phyloP scores from a whole-genome alignment of 2,888 invertebrate genomes.

The Pomacea canaliculata region DNA sequence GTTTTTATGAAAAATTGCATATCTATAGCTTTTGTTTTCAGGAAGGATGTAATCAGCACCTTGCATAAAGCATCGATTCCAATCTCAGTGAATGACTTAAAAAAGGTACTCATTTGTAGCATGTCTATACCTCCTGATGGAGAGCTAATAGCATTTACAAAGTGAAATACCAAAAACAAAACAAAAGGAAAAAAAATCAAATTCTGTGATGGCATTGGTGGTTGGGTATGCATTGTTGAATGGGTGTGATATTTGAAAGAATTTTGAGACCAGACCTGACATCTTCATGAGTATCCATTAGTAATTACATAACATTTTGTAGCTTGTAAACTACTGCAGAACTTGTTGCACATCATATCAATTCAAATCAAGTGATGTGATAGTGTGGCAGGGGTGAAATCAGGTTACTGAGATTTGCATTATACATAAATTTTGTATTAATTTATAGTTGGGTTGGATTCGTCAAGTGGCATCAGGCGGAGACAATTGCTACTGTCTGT shows the following conservation, averaged over 20 bases:
- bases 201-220: not conserved
- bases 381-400: too few relatives aligned
- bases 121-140: not conserved
- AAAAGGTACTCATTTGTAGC: conserved; percentile 43
- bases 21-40: conserved; percentile 31
- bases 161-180: not conserved
- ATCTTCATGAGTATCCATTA: too few relatives aligned
- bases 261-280: too few relatives aligned
- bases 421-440: too few relatives aligned
- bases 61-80: conserved; percentile 49
- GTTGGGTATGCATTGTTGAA: not conserved
- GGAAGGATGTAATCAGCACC: conserved; percentile 50
- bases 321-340: too few relatives aligned
- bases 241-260: too few relatives aligned
- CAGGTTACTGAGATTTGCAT: too few relatives aligned
- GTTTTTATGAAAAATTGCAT: too few relatives aligned
- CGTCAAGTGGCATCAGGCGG: conserved; percentile 64
- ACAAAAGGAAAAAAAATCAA: not conserved
- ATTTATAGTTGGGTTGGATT: conserved; percentile 59
- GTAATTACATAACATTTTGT: too few relatives aligned
- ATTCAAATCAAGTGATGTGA: too few relatives aligned
- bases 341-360: too few relatives aligned
- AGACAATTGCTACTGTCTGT: conserved; percentile 59
- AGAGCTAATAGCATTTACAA: too few relatives aligned
- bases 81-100: conserved; percentile 46